These are phyloP conservation scores for Streblospio benedicti DNA, from an alignment of 1,140 invertebrate species.

Conservation along the genomic window DNA sequence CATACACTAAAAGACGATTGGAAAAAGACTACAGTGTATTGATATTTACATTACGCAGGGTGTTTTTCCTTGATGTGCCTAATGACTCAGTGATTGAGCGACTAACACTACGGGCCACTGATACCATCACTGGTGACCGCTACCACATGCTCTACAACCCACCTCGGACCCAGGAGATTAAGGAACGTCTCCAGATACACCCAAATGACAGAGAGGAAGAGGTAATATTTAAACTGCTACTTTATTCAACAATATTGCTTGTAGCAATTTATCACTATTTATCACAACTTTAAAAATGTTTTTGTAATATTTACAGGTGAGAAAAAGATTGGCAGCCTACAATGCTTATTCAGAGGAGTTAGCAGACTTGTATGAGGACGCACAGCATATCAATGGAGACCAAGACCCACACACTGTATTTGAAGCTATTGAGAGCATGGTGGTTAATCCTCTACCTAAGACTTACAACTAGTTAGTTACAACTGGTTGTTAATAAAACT, in stretches of 20 bases:
- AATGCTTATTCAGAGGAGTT: slow-evolving; percentile 39
- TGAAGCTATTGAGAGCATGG: slow-evolving; percentile 46
- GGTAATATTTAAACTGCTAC: not conserved
- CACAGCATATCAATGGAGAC: slow-evolving; percentile 44
- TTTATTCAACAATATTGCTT: too few species aligned
- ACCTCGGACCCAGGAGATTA: slow-evolving; percentile 40
- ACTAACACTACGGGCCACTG: slow-evolving; percentile 36
- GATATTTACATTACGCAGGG: too few species aligned
- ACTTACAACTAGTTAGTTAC: too few species aligned
- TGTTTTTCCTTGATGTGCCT: slow-evolving; percentile 47
- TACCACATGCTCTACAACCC: slow-evolving; percentile 47
- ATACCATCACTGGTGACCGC: slow-evolving; percentile 44
- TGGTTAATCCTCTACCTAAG: slow-evolving; percentile 43
- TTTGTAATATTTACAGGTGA: slow-evolving; percentile 12
- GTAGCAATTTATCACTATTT: too few species aligned
- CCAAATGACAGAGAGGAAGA: slow-evolving; percentile 32
- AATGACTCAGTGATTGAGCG: slow-evolving; percentile 45
- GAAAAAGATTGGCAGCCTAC: slow-evolving; percentile 35
- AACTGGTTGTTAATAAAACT: too few species aligned
- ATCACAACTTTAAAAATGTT: too few species aligned
- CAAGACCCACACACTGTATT: slow-evolving; percentile 48
- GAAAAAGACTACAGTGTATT: too few species aligned
- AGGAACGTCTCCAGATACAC: slow-evolving; percentile 32
- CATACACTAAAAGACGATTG: too few species aligned
- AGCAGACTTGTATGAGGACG: slow-evolving; percentile 37